phyloP scores from a whole-genome alignment of 1,140 invertebrate species.

The Panagrolaimus sp. region DNA sequence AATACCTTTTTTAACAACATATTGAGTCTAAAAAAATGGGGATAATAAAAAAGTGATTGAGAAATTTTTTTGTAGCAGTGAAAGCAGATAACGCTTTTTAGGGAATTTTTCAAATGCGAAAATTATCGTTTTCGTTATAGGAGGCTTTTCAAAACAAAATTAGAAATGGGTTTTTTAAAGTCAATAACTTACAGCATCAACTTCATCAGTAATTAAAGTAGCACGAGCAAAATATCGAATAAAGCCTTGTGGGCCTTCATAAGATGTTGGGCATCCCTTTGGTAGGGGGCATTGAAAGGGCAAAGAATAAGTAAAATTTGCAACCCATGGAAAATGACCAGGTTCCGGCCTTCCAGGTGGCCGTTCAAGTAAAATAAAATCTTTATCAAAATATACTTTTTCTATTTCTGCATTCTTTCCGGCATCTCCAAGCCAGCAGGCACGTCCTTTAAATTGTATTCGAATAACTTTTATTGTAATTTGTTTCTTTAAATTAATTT shows the following conservation, averaged over 20 bases:
- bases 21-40: conserved; percentile 25
- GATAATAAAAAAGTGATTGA: too few species aligned
- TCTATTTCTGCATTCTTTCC: conserved; percentile 26
- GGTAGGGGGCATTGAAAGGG: conserved; percentile 44
- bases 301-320: conserved; percentile 39
- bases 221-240: conserved; percentile 46
- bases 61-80: neutral
- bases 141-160: too few species aligned
- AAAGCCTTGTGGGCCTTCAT: conserved; percentile 40
- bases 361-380: conserved; percentile 42
- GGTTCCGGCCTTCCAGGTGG: conserved; percentile 43
- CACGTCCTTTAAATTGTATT: conserved; percentile 45
- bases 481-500: conserved; percentile 39
- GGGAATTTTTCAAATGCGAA: too few species aligned
- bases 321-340: conserved; percentile 41
- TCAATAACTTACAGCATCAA: conserved; percentile 11
- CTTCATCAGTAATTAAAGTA: conserved; percentile 20
- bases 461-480: conserved; percentile 38
- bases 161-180: too few species aligned
- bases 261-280: conserved; percentile 41
- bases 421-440: conserved; percentile 23
- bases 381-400: conserved; percentile 48
- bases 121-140: too few species aligned
- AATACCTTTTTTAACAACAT: conserved; percentile 36
- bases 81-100: too few species aligned